These are phyloP conservation scores for Altica lythri DNA, from an alignment of 2,888 invertebrate species.

Conservation along the genomic window DNA sequence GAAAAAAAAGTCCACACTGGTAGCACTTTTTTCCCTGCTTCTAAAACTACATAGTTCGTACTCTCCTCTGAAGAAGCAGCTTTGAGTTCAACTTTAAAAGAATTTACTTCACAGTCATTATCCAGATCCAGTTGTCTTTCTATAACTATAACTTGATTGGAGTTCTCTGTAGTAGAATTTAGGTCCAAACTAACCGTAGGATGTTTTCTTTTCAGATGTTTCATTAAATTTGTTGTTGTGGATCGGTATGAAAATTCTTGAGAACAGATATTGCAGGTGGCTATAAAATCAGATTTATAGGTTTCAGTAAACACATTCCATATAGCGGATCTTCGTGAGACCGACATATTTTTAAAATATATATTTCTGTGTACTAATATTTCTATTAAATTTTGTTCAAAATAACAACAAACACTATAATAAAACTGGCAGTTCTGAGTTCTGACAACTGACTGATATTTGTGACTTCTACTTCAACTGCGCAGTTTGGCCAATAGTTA, in stretches of 20 bases:
- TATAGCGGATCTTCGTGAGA: slow-evolving; percentile 10
- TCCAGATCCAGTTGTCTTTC: slow-evolving; percentile 16
- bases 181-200: slow-evolving; percentile 6
- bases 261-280: slow-evolving; percentile 19
- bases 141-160: slow-evolving; percentile 17
- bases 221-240: slow-evolving; percentile 20
- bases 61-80: slow-evolving; percentile 5
- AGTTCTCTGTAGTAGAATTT: background rate
- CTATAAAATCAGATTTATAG: slow-evolving; percentile 19
- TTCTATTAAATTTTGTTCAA: slow-evolving; percentile 1
- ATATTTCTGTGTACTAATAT: background rate
- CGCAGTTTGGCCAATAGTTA: background rate
- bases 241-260: slow-evolving; percentile 23
- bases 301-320: slow-evolving; percentile 24
- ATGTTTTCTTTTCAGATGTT: slow-evolving; percentile 19
- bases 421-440: background rate
- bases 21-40: background rate
- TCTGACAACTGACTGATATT: background rate
- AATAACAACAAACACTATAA: slow-evolving; percentile 18
- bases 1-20: slow-evolving; percentile 6
- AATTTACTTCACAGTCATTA: slow-evolving; percentile 5
- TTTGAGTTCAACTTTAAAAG: slow-evolving; percentile 20
- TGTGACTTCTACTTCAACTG: background rate
- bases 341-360: slow-evolving; percentile 11
- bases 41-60: slow-evolving; percentile 6